Evolutionary conservation across 2,888 invertebrate genomes (phyloP).

Genomic region (Polietes domitor): DNA sequence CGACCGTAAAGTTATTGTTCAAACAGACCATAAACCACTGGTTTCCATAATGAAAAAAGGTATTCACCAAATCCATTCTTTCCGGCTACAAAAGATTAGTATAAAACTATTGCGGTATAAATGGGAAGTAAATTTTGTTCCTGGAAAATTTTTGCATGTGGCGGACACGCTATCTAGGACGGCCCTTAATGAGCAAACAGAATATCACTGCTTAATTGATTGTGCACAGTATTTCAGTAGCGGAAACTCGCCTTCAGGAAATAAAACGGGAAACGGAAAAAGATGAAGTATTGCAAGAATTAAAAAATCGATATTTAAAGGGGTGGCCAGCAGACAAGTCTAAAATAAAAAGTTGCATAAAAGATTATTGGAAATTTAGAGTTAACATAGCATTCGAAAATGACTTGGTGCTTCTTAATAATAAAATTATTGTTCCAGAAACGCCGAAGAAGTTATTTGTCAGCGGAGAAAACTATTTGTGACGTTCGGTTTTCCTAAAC

Average conservation of each 20-base stretch:
- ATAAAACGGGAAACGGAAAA: not conserved
- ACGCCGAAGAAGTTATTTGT: too few species aligned
- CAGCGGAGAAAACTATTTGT: too few species aligned
- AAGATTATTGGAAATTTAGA: not conserved
- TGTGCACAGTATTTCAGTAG: slow-evolving; percentile 13
- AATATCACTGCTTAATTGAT: not conserved
- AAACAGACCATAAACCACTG: slow-evolving; percentile 17
- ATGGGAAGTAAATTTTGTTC: not conserved
- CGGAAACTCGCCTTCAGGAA: slow-evolving; percentile 10
- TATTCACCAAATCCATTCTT: not conserved
- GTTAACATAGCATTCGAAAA: not conserved
- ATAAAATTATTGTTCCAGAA: not conserved
- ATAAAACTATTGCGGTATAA: slow-evolving; percentile 11
- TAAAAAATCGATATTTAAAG: not conserved
- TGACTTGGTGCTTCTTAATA: not conserved
- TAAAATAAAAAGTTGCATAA: not conserved
- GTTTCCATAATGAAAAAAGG: slow-evolving; percentile 16
- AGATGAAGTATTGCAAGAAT: not conserved
- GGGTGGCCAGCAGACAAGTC: not conserved
- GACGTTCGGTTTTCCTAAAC: slow-evolving; percentile 1
- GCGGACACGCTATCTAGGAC: slow-evolving; percentile 15
- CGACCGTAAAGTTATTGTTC: not conserved
- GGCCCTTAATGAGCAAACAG: not conserved
- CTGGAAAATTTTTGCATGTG: slow-evolving; percentile 9
- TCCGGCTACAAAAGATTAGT: not conserved